Evolutionary conservation across 2,888 invertebrate genomes (phyloP).

Genomic region (Toxonevra muliebris): DNA sequence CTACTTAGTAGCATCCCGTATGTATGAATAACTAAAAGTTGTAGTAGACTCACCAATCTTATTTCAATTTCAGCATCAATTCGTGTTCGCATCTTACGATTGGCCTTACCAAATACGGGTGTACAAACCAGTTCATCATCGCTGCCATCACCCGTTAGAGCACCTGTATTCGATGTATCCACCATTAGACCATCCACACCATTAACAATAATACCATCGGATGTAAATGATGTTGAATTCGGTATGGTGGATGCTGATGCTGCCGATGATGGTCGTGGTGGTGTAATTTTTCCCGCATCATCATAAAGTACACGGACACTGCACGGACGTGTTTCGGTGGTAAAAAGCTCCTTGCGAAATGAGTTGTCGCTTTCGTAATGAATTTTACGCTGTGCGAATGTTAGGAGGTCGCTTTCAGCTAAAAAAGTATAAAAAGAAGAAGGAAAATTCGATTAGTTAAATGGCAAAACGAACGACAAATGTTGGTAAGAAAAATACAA

Average conservation of each 20-base stretch:
- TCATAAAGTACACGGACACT: conserved; percentile 82
- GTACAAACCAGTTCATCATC: conserved; percentile 79
- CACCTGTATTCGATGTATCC: conserved; percentile 42
- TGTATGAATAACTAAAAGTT: background rate
- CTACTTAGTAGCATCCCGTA: too few species aligned
- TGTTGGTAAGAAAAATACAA: background rate
- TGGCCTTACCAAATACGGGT: conserved; percentile 78
- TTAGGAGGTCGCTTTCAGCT: conserved; percentile 93
- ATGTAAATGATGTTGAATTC: conserved; percentile 54
- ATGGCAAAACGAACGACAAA: background rate
- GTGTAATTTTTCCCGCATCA: conserved; percentile 72
- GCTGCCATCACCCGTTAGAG: conserved; percentile 41
- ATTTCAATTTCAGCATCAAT: conserved; percentile 88
- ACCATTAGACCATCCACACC: conserved; percentile 69
- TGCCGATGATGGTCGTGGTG: conserved; percentile 65
- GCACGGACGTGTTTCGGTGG: conserved; percentile 76
- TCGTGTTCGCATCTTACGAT: conserved; percentile 74
- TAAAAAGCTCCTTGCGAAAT: conserved; percentile 79
- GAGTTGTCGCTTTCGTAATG: conserved; percentile 79
- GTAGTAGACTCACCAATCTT: conserved; percentile 76
- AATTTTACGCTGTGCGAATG: conserved; percentile 81
- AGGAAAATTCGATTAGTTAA: conserved; percentile 5
- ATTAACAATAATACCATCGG: conserved; percentile 38
- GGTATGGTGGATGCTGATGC: conserved; percentile 31
- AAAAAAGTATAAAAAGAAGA: conserved; percentile 66